phyloP scores from a whole-genome alignment of 2,888 invertebrate genomes.

The Xanthia icteritia region DNA sequence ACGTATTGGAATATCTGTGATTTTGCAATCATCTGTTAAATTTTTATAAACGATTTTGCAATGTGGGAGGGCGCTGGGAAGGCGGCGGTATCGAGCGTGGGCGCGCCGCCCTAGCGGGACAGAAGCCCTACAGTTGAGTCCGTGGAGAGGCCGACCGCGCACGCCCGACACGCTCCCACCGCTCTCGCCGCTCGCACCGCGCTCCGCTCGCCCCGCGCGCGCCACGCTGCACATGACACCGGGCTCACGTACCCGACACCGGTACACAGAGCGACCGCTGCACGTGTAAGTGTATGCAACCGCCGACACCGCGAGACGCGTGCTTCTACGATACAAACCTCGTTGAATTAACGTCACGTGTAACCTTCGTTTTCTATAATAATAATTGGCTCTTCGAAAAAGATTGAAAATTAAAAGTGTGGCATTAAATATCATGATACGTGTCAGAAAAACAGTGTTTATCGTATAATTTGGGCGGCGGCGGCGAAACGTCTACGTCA shows the following conservation, averaged over 20 bases:
- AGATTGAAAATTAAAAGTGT: conserved; percentile 76
- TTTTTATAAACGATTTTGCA: conserved; percentile 85
- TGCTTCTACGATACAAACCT: conserved; percentile 44
- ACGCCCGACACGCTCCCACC: conserved; percentile 73
- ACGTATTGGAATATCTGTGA: conserved; percentile 55
- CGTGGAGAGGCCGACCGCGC: conserved; percentile 81
- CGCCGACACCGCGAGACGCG: conserved; percentile 57
- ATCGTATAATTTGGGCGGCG: conserved; percentile 82
- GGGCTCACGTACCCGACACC: conserved; percentile 62
- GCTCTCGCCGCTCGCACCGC: conserved; percentile 62
- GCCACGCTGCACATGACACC: conserved; percentile 49
- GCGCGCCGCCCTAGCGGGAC: conserved; percentile 87
- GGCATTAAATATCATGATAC: conserved; percentile 82
- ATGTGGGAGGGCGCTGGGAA: conserved; percentile 88
- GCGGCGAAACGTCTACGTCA: conserved; percentile 83
- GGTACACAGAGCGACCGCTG: conserved; percentile 60
- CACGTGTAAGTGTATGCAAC: conserved; percentile 67
- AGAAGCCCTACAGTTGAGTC: conserved; percentile 87
- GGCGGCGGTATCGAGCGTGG: conserved; percentile 89
- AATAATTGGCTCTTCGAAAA: conserved; percentile 68
- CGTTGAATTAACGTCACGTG: conserved; percentile 59
- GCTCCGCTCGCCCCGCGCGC: conserved; percentile 67
- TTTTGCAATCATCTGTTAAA: conserved; percentile 79
- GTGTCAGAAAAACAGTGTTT: conserved; percentile 84
- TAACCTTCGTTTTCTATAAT: conserved; percentile 58